Base-by-base conservation (phyloP, 1,140 invertebrate genomes). In the Oppia nitens region DNA sequence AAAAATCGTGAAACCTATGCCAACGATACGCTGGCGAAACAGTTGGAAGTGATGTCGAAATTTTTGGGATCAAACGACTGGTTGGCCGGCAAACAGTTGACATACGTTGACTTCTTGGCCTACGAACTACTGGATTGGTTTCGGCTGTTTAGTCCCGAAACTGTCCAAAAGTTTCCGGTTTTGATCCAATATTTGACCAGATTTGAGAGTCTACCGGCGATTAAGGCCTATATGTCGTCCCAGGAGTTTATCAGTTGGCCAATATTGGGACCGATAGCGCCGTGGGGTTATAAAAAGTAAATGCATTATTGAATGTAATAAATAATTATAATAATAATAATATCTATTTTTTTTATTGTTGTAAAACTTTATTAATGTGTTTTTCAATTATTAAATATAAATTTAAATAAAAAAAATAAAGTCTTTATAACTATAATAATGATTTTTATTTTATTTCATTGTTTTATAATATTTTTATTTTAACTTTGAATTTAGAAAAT, bases 111-210 rank as follows among this genome's bases (percentile, higher is more conserved):
- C 60, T 78, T 78, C 61, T 64, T 72, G 47, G 62, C 75, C 26
- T 76, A 75, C 64, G 76, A 78, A 57, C 61, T 71, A 3, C 62
- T 78, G 25, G 74, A 77, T 62, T 68, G 71, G 29, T 68, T 72
- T 27, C 55, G 64, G n/a, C 57, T 68, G 12, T 62, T 77, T 12
- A 66, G 68, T 21, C 68, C 74, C 32, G 17, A 40, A 40, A 9
- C 6, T 40, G 6, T 40, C 6, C 6, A 40, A 6, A 40, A 40
- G 17, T 53, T 11, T 25, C 23, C 20, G n/a, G 29, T 28, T 32
- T 28, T 53, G 2, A 28, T 26, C 12, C 24, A 53, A 53, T 53
- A 26, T 32, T 6, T 24, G 12, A 27, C 26, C 12, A 23, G 52
- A 24, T 26, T 53, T 32, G 52, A 53, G 29, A 17, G 23, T n/a